Conservation (phyloP, 2,113 vertebrate genomes). For the human (Homo sapiens) region DNA sequence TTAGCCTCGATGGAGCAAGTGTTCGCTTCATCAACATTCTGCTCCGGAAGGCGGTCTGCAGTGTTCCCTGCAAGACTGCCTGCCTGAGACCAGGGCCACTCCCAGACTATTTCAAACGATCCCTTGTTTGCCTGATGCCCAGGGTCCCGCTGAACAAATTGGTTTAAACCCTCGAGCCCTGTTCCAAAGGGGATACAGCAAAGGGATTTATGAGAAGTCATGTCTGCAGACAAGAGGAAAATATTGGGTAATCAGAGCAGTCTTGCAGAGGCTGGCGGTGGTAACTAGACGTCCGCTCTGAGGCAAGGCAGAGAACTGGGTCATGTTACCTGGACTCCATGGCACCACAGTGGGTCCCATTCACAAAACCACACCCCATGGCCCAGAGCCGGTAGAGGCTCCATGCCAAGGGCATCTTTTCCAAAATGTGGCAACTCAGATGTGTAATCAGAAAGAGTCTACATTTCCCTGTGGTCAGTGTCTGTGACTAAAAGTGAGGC, state of each 20-base stretch:
- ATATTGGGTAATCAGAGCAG: conserved; percentile 75
- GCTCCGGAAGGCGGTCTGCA: conserved; percentile 60
- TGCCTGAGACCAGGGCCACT: conserved; percentile 42
- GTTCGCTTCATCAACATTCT: conserved; percentile 47
- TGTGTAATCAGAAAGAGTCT: conserved; percentile 34
- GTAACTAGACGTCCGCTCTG: conserved; percentile 37
- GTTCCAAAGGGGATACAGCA: conserved; percentile 53
- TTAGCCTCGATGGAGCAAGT: conserved; percentile 5
- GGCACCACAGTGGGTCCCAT: conserved; percentile 61
- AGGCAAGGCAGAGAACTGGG: conserved; percentile 64
- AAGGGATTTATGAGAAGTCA: conserved; percentile 77
- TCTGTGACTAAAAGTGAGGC: conserved; percentile 23
- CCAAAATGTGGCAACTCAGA: conserved; percentile 33
- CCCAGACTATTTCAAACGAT: conserved; percentile 70
- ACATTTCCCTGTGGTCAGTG: conserved; percentile 7
- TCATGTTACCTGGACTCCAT: not conserved
- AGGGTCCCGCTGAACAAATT: conserved; percentile 19
- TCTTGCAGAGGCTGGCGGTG: conserved; percentile 62
- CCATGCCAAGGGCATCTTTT: conserved; percentile 7
- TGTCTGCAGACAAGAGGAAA: conserved; percentile 80
- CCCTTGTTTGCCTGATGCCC: conserved; percentile 69
- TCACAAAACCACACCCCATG: conserved; percentile 56
- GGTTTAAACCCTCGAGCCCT: conserved; percentile 56
- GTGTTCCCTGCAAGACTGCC: conserved; percentile 21
- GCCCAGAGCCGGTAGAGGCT: not conserved